Evolutionary conservation across 2,797 vertebrate species (phyloP).

Genomic region (Phalanger gymnotis): DNA sequence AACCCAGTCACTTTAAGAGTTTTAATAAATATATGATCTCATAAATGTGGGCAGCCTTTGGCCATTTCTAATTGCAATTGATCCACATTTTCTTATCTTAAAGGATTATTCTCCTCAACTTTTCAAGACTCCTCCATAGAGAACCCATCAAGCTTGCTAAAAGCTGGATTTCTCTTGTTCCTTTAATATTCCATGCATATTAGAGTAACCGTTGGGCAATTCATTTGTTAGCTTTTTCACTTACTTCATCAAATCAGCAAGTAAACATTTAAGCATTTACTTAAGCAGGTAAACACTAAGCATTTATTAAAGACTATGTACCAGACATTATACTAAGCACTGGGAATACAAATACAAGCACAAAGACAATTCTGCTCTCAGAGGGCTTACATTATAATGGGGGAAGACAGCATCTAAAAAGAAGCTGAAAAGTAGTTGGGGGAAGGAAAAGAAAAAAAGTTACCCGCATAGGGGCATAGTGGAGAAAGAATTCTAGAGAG

Average conservation of each 20-base stretch:
- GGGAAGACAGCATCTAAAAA: neutral
- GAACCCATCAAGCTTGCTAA: neutral
- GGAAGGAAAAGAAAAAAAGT: neutral
- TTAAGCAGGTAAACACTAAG: no score
- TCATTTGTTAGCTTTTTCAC: neutral
- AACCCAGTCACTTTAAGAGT: neutral
- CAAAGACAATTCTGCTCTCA: neutral
- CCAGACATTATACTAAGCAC: neutral
- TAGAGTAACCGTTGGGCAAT: neutral
- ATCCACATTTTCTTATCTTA: neutral
- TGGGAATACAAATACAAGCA: neutral
- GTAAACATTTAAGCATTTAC: no score
- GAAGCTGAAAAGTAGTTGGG: neutral
- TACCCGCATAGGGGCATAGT: neutral
- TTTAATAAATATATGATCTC: neutral
- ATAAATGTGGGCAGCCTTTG: neutral
- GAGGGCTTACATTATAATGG: neutral
- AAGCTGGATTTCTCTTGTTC: neutral
- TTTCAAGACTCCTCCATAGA: neutral
- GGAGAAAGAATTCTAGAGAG: neutral
- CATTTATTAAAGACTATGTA: neutral
- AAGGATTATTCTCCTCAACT: neutral
- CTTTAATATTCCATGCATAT: neutral
- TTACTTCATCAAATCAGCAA: neutral
- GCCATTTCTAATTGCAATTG: neutral